Evolutionary conservation across 2,113 vertebrate species (phyloP).

Genomic region (Carassius carassius): DNA sequence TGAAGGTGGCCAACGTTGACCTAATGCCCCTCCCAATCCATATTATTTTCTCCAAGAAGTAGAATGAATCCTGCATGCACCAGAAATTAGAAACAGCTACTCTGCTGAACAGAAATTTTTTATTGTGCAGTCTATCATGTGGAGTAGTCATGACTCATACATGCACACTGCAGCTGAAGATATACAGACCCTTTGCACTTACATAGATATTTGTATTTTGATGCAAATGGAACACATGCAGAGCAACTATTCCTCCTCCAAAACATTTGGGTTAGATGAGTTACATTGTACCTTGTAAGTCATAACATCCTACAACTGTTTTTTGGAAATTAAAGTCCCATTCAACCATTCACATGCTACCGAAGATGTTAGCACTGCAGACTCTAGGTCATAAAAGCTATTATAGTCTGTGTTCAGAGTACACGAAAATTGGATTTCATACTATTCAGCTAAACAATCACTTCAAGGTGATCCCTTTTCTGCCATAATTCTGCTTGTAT

Average conservation of each 20-base stretch:
- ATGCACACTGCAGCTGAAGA: slow-evolving; percentile 9
- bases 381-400: slow-evolving; percentile 44
- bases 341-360: slow-evolving; percentile 5
- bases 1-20: slow-evolving; percentile 21
- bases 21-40: slow-evolving; percentile 29
- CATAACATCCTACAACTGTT: not conserved
- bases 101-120: slow-evolving; percentile 19
- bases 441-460: slow-evolving; percentile 42
- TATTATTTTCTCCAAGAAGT: slow-evolving; percentile 48
- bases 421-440: slow-evolving; percentile 43
- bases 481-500: slow-evolving; percentile 23
- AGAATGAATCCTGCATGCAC: slow-evolving; percentile 2
- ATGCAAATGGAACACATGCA: not conserved
- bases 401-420: slow-evolving; percentile 20
- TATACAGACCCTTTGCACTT: not conserved
- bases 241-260: not conserved
- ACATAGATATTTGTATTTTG: not conserved
- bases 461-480: slow-evolving; percentile 49
- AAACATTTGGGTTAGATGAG: not conserved
- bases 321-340: slow-evolving; percentile 7
- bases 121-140: slow-evolving; percentile 1
- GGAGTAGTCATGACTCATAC: slow-evolving; percentile 2
- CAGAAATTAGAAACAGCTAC: slow-evolving; percentile 16
- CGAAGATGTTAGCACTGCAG: slow-evolving; percentile 20
- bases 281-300: not conserved